Evolutionary conservation across 2,113 vertebrate genomes (phyloP).

Genomic region (Myotis yumanensis): DNA sequence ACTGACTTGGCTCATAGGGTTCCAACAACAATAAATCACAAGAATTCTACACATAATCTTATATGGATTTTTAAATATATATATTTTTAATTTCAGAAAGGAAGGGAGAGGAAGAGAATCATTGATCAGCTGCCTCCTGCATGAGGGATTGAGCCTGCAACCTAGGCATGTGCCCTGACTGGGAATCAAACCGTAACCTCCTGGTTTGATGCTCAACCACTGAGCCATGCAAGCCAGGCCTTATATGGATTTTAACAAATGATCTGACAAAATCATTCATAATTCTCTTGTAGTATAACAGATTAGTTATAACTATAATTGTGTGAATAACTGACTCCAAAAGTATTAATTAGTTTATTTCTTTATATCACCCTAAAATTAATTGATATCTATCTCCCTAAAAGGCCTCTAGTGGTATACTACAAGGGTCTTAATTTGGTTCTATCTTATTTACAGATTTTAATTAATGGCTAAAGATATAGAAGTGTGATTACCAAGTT

Average conservation of each 20-base stretch:
- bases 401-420: background rate
- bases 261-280: background rate
- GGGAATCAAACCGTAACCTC: too few relatives aligned
- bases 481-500: background rate
- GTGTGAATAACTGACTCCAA: background rate
- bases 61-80: too few relatives aligned
- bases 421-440: background rate
- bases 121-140: too few relatives aligned
- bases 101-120: too few relatives aligned
- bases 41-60: background rate
- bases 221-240: too few relatives aligned
- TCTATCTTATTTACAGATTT: background rate
- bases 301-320: background rate
- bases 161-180: too few relatives aligned
- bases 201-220: too few relatives aligned
- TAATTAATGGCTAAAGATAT: constrained; percentile 20
- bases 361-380: constrained; percentile 19
- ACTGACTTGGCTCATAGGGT: background rate
- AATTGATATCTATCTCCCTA: background rate
- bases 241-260: constrained; percentile 9
- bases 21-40: background rate
- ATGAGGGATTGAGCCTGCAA: too few relatives aligned
- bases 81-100: too few relatives aligned
- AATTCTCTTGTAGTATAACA: background rate
- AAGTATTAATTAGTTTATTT: background rate